Conservation (phyloP, 2,797 vertebrate species). For the Enteromius mattozi region DNA sequence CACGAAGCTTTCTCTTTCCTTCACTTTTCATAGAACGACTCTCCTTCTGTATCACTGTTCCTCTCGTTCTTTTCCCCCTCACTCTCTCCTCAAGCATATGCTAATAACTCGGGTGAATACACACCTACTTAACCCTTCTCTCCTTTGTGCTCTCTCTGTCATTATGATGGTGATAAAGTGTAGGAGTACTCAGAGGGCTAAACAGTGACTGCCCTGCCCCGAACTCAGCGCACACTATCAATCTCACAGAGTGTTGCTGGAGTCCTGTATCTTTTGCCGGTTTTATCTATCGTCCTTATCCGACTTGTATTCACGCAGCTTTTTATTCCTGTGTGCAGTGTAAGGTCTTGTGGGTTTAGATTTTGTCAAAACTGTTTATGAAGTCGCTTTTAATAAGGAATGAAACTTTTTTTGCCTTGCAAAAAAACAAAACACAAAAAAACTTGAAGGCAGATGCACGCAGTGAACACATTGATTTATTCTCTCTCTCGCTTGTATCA, state of each 20-base stretch:
- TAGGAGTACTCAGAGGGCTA: conserved; percentile 64
- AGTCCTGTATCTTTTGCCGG: conserved; percentile 52
- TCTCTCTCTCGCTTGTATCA: conserved; percentile 27
- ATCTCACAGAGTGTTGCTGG: conserved; percentile 58
- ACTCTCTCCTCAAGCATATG: conserved; percentile 57
- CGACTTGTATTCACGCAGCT: not conserved
- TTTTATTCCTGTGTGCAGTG: not conserved
- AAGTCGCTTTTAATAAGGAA: conserved; percentile 14
- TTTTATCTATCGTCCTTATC: conserved; percentile 36
- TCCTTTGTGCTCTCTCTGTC: conserved; percentile 60
- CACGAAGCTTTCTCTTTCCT: conserved; percentile 69
- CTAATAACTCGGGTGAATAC: conserved; percentile 60
- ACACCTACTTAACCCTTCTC: conserved; percentile 58
- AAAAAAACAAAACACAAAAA: not conserved
- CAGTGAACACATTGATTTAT: conserved; percentile 36
- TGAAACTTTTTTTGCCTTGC: conserved; percentile 20
- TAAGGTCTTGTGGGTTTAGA: not conserved
- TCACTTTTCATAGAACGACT: conserved; percentile 11
- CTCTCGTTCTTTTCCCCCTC: conserved; percentile 35
- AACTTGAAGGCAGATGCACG: conserved; percentile 3
- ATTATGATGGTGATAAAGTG: conserved; percentile 67
- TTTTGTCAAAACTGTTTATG: conserved; percentile 4
- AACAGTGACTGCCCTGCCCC: conserved; percentile 63
- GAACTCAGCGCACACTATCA: conserved; percentile 67
- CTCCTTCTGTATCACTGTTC: conserved; percentile 13